phyloP scores from a whole-genome alignment of 2,888 invertebrate genomes.

The Sarcophaga variegata region DNA sequence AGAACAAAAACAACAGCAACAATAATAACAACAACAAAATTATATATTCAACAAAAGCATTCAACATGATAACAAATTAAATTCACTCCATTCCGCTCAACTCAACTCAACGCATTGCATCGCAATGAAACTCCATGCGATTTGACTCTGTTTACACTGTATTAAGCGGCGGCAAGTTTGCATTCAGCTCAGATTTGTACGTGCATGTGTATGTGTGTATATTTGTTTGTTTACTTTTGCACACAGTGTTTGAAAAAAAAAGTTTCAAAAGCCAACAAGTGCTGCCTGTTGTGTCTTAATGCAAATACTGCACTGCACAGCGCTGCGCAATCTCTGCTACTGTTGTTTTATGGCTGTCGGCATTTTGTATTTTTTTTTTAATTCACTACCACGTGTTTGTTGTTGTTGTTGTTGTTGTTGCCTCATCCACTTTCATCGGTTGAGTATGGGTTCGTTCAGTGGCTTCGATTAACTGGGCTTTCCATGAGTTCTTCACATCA shows the following conservation, averaged over 20 bases:
- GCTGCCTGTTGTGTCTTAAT: constrained; percentile 19
- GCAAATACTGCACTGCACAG: background rate
- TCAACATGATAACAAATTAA: too few species aligned
- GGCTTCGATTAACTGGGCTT: background rate
- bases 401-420: constrained; percentile 13
- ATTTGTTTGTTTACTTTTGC: background rate
- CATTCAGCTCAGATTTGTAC: too few species aligned
- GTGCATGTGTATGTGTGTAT: background rate
- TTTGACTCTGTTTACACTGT: background rate
- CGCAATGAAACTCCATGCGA: background rate
- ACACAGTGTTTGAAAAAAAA: background rate
- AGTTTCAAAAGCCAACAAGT: constrained; percentile 46
- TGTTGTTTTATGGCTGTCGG: background rate
- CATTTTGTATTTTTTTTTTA: constrained; percentile 15
- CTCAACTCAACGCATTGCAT: background rate
- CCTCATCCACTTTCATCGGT: too few species aligned
- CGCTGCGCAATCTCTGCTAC: background rate
- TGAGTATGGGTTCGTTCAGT: background rate
- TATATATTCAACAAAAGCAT: background rate
- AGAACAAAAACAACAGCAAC: background rate
- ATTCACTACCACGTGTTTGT: constrained; percentile 16
- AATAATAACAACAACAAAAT: background rate
- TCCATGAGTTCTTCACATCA: constrained; percentile 59
- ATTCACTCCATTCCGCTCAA: background rate
- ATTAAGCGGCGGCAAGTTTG: background rate